phyloP scores from a whole-genome alignment of 64 coral and sea anemone species.

The Stichodactyla helianthus region DNA sequence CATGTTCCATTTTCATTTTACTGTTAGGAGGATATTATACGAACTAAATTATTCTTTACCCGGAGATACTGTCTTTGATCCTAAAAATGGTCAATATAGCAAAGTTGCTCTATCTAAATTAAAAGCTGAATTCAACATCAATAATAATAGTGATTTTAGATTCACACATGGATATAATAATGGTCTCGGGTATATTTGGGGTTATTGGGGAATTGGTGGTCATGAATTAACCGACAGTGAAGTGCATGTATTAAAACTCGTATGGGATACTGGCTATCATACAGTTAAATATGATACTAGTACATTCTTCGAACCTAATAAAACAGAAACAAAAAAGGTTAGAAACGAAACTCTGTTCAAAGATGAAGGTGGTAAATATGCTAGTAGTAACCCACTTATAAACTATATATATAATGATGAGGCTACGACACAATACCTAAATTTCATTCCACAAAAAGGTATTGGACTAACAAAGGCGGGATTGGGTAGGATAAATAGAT shows the following conservation, averaged over 20 bases:
- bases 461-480: neutral
- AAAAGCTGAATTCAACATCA: neutral
- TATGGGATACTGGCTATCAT: too few relatives aligned
- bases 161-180: neutral
- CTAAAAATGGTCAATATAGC: neutral
- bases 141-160: neutral
- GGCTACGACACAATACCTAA: neutral
- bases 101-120: neutral
- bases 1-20: neutral
- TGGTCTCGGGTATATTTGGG: neutral
- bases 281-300: too few relatives aligned
- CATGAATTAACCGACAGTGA: neutral
- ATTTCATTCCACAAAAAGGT: neutral
- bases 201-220: neutral
- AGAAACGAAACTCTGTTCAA: neutral
- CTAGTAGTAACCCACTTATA: neutral
- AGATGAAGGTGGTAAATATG: neutral
- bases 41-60: neutral
- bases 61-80: neutral
- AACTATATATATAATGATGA: slow-evolving; percentile 24
- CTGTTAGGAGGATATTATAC: slow-evolving; percentile 10
- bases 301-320: slow-evolving; percentile 6
- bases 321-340: neutral
- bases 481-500: too few relatives aligned
- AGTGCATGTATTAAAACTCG: too few relatives aligned